Percentiles rank a stretch among this genome's conserved stretches.
phyloP scores from a whole-genome alignment of 2,113 vertebrate genomes.

The Solea senegalensis region DNA sequence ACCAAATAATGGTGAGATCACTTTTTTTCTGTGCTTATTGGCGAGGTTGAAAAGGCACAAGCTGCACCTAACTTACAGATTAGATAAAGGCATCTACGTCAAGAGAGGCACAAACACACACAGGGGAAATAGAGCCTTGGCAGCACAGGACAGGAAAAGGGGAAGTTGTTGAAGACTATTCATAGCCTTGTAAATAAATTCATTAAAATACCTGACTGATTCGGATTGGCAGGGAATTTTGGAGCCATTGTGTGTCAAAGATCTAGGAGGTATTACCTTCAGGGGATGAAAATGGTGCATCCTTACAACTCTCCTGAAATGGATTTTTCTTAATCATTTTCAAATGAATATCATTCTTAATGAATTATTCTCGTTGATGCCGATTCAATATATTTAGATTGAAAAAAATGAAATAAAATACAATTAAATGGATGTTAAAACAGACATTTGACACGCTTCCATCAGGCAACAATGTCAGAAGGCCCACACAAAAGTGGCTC shows the following conservation, averaged over 20 bases:
- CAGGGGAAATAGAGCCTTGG: constrained; percentile 23
- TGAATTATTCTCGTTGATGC: too few species aligned
- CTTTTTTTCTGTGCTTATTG: background rate
- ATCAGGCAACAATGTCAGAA: constrained; percentile 17
- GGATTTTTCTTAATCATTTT: background rate
- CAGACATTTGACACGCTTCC: constrained; percentile 21
- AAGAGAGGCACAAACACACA: constrained; percentile 22
- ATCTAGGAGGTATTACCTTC: constrained; percentile 2
- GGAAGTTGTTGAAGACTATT: constrained; percentile 55
- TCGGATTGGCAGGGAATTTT: constrained; percentile 35
- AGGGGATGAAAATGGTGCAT: background rate
- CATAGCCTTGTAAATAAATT: constrained; percentile 72
- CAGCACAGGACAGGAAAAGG: constrained; percentile 43
- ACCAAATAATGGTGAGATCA: background rate
- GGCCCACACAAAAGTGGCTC: constrained; percentile 12
- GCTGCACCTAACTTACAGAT: constrained; percentile 26
- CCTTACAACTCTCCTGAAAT: background rate
- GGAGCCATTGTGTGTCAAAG: constrained; percentile 22
- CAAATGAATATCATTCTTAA: background rate
- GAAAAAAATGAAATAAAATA: background rate
- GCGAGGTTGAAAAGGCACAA: constrained; percentile 6
- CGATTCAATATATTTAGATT: constrained; percentile 1
- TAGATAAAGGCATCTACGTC: constrained; percentile 51
- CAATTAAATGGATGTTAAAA: background rate
- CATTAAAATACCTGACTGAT: constrained; percentile 61